Evolutionary conservation across 2,888 invertebrate genomes (phyloP).

Genomic region (Andrena marginata): DNA sequence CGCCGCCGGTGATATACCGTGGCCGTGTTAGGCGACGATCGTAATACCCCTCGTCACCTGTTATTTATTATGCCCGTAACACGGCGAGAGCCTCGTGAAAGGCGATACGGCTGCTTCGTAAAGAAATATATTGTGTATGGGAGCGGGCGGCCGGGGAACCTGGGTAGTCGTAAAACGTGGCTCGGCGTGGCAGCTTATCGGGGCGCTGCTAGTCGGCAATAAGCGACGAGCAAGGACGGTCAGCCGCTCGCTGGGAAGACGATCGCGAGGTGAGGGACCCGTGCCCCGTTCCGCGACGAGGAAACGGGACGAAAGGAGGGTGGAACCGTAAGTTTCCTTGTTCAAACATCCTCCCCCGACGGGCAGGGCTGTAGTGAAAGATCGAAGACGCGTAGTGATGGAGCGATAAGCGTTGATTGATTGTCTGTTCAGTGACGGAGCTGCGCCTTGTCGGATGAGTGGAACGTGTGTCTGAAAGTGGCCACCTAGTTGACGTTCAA

Average conservation of each 20-base stretch:
- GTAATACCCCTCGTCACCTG: constrained; percentile 45
- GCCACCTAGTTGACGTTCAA: no score
- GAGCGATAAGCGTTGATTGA: no score
- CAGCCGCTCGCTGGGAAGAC: constrained; percentile 16
- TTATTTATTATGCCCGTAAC: constrained; percentile 50
- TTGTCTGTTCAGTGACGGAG: background rate
- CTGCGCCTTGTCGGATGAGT: background rate
- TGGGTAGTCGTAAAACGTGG: constrained; percentile 24
- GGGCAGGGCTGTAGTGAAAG: no score
- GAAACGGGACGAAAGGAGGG: background rate
- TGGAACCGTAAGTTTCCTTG: background rate
- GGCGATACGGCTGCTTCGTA: constrained; percentile 19
- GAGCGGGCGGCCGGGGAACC: background rate
- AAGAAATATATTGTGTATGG: background rate
- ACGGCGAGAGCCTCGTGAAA: constrained; percentile 3
- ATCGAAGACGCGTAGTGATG: no score
- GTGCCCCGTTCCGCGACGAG: background rate
- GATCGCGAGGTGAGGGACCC: background rate
- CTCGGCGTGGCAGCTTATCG: background rate
- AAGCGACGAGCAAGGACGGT: constrained; percentile 38
- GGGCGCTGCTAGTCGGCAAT: constrained; percentile 17
- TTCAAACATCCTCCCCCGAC: background rate
- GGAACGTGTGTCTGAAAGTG: background rate
- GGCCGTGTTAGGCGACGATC: constrained; percentile 19
- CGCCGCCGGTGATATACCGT: constrained; percentile 16